Percentiles rank a stretch among this genome's conserved stretches.
phyloP scores from a whole-genome alignment of 2,888 invertebrate genomes.

The Lysandra bellargus region DNA sequence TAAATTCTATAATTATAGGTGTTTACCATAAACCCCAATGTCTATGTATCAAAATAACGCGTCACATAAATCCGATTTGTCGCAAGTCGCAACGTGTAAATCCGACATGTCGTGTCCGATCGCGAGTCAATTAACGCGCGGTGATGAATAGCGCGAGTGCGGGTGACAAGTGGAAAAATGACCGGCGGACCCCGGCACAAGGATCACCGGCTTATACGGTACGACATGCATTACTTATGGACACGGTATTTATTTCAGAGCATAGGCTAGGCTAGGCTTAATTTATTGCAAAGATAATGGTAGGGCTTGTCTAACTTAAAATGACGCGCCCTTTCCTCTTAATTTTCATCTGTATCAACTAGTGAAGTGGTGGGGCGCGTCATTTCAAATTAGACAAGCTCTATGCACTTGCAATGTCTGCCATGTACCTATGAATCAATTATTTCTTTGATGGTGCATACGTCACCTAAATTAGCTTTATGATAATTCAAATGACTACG shows the following conservation, averaged over 20 bases:
- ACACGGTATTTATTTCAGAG: background rate
- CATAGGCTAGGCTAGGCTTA: background rate
- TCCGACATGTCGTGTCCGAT: slow-evolving; percentile 7
- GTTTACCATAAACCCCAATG: no score
- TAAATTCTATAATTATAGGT: no score
- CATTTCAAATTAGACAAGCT: no score
- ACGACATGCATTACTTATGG: background rate
- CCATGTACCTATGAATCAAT: no score
- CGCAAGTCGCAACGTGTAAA: background rate
- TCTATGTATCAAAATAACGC: no score
- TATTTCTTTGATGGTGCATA: no score
- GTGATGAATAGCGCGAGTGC: slow-evolving; percentile 19
- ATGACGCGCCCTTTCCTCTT: no score
- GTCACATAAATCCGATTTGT: background rate
- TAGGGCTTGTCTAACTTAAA: no score
- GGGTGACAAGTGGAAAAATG: slow-evolving; percentile 21
- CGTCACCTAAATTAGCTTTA: no score
- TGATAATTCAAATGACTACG: background rate
- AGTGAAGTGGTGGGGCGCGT: no score
- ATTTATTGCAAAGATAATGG: background rate
- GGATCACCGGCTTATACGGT: background rate
- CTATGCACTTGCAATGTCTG: no score
- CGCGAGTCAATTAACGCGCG: slow-evolving; percentile 2
- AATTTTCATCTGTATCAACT: no score
- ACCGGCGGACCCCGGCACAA: background rate